Evolutionary conservation across 2,797 vertebrate genomes (phyloP).

Genomic region (Typhlichthys subterraneus): DNA sequence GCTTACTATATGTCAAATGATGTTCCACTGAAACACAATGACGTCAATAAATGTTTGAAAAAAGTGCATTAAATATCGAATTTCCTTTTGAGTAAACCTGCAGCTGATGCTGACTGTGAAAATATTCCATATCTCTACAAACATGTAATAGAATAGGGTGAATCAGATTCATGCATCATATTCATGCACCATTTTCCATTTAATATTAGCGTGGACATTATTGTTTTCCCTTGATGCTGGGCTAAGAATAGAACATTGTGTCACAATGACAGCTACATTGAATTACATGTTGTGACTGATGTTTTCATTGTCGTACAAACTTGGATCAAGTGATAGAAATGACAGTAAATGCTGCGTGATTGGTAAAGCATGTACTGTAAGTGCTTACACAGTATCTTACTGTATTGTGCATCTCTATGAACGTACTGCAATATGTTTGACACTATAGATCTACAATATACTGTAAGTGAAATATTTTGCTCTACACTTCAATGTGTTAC

Average conservation of each 20-base stretch:
- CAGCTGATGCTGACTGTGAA: constrained; percentile 33
- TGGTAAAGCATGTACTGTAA: no score
- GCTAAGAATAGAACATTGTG: constrained; percentile 33
- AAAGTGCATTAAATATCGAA: constrained; percentile 53
- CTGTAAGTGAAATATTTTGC: no score
- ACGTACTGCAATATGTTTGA: no score
- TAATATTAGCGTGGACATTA: constrained; percentile 39
- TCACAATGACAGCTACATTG: constrained; percentile 25
- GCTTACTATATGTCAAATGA: no score
- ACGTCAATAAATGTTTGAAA: constrained; percentile 55
- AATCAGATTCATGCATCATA: constrained; percentile 44
- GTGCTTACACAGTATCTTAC: no score
- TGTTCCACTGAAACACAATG: constrained; percentile 48
- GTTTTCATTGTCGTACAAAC: neutral
- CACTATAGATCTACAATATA: no score
- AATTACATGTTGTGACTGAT: constrained; percentile 32
- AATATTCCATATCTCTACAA: constrained; percentile 32
- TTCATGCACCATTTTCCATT: constrained; percentile 55
- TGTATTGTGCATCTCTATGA: no score
- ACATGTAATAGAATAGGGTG: constrained; percentile 48
- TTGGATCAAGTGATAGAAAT: constrained; percentile 21
- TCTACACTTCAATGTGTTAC: no score
- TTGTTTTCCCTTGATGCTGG: constrained; percentile 52
- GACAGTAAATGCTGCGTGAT: neutral
- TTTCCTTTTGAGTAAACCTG: constrained; percentile 65